A percentile compares a stretch with the other conserved stretches of the same genome.
Evolutionary conservation across 2,113 vertebrate species (phyloP).

Genomic region (Tupaia tana): DNA sequence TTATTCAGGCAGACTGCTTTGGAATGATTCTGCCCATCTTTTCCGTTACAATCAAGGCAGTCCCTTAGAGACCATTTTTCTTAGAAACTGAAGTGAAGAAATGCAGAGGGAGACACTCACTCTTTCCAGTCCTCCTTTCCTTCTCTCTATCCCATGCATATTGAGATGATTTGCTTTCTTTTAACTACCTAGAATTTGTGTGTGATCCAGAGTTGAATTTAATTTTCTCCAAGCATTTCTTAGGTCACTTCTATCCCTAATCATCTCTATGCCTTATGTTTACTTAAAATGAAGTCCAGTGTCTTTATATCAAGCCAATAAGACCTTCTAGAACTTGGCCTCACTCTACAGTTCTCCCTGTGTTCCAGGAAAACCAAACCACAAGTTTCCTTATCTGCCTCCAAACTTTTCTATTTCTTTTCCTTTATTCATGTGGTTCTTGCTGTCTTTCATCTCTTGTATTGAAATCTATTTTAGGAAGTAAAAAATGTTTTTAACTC

Average conservation of each 20-base stretch:
- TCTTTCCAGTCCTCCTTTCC: neutral
- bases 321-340: neutral
- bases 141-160: neutral
- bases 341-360: neutral
- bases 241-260: neutral
- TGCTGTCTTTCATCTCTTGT: neutral
- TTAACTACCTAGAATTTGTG: neutral
- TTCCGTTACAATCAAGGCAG: neutral
- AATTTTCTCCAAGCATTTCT: neutral
- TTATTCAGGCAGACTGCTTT: neutral
- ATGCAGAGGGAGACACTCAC: neutral
- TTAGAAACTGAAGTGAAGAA: neutral
- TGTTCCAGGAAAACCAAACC: neutral
- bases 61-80: neutral
- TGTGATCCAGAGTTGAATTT: neutral
- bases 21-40: neutral
- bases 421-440: neutral
- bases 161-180: neutral
- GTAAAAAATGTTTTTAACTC: neutral
- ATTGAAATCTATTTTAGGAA: constrained; percentile 30
- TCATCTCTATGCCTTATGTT: neutral
- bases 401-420: neutral
- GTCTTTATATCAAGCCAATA: neutral
- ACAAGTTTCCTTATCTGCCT: neutral
- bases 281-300: neutral